Conservation (phyloP, 2,113 vertebrate species). For the Apteryx owenii region DNA sequence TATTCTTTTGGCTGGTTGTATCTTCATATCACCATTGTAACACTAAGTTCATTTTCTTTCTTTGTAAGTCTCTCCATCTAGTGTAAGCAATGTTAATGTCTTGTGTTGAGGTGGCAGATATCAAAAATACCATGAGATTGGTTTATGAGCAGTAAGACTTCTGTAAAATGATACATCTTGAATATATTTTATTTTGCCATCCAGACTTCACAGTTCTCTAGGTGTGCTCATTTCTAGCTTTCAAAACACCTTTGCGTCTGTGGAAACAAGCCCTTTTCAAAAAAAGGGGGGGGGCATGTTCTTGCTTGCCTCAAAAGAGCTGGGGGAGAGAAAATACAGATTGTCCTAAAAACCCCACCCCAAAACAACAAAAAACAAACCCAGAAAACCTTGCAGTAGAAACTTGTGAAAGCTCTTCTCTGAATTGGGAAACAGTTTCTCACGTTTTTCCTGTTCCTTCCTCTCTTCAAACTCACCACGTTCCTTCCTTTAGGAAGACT, state of each 20-base stretch:
- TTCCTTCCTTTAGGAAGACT: not conserved
- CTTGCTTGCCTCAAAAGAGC: no score
- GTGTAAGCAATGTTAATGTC: not conserved
- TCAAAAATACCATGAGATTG: not conserved
- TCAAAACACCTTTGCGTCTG: not conserved
- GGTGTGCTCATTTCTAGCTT: not conserved
- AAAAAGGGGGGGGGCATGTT: no score
- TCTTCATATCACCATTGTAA: not conserved
- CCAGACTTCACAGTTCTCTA: not conserved
- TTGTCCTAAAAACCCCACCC: accelerated
- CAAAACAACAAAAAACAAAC: no score
- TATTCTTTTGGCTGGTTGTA: not conserved
- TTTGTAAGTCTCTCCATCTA: not conserved
- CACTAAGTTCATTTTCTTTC: not conserved
- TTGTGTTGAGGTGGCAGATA: not conserved
- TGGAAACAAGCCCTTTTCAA: not conserved
- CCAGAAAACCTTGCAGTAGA: not conserved
- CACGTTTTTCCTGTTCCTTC: not conserved
- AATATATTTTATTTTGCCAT: not conserved
- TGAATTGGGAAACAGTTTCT: not conserved
- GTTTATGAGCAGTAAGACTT: not conserved
- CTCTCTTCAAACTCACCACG: no score
- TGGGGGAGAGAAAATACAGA: not conserved
- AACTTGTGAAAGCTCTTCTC: not conserved
- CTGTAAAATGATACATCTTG: not conserved